Base-by-base conservation (phyloP, 2,113 vertebrate genomes). In the Morone chrysops region DNA sequence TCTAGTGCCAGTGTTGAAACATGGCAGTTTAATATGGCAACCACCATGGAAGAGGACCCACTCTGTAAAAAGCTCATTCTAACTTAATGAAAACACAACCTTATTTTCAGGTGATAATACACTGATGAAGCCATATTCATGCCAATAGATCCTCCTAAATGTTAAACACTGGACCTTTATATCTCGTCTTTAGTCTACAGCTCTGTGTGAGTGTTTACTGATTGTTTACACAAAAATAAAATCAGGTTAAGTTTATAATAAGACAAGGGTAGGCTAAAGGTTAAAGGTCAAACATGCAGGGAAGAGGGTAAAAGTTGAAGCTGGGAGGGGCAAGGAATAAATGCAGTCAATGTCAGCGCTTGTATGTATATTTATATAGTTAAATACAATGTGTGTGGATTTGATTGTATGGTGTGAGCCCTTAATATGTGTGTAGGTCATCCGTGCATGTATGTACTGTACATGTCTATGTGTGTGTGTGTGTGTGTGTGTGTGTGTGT, bases 241-340 rank as follows among this genome's bases (percentile, higher is more conserved):
- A n/a, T 38, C 50, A 25, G 38, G 75, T 73, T 67, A 70, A 13
- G 75, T 81, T 78, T 83, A 78, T 70, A 89, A 82, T 87, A 76
- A 81, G 78, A 45, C 48, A 43, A 38, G 72, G 83, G 85, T 43
- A 41, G 61, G 75, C 56, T 51, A 71, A 81, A 80, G 80, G 70
- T 80, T n/a, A 67, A 71, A 73, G 67, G 87, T 86, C 79, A 83
- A 76, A 36, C n/a, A 73, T 80, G 78, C 47, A 63, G 45, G 22
- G 22, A 53, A 53, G 50, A 72, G 48, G 45, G 80, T 66, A 70
- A 61, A 67, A 13, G 73, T 45, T 70, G 70, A 53, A 74, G 74
- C 79, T 9, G n/a, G 14, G 43, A 47, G 47, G 68, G 17, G 1
- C 57, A 70, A 57, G 41, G 56, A 48, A 63, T 50, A 31, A 80